Percentiles rank a stretch among this genome's conserved stretches.
Conservation (phyloP, 2,888 invertebrate genomes). For the Erynnis tages region DNA sequence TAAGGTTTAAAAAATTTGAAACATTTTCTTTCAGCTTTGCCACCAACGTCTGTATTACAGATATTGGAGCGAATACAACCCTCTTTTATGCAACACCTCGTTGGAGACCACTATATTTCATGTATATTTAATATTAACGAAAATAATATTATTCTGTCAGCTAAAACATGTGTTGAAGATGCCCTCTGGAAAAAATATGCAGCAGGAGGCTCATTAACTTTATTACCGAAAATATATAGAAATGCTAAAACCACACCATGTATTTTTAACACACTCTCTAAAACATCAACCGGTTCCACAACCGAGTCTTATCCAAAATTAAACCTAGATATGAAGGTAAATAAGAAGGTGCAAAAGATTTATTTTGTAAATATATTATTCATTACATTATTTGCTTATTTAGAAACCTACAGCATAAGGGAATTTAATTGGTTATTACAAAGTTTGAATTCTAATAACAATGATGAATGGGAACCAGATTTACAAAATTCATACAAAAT, state of each 20-base stretch:
- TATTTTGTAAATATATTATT: slow-evolving; percentile 47
- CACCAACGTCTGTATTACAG: slow-evolving; percentile 50
- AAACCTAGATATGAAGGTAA: slow-evolving; percentile 21
- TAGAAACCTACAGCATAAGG: slow-evolving; percentile 59
- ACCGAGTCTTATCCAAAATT: slow-evolving; percentile 47
- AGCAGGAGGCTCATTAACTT: slow-evolving; percentile 36
- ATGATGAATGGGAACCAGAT: slow-evolving; percentile 27
- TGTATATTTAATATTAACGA: slow-evolving; percentile 46
- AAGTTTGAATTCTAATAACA: slow-evolving; percentile 46
- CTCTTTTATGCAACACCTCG: slow-evolving; percentile 54
- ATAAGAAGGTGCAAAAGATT: background rate
- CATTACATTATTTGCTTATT: slow-evolving; percentile 57
- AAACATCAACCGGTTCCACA: slow-evolving; percentile 31
- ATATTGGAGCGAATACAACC: slow-evolving; percentile 63
- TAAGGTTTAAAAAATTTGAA: too few species aligned
- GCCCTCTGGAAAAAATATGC: slow-evolving; percentile 47
- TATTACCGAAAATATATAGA: slow-evolving; percentile 30
- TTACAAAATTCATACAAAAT: too few species aligned
- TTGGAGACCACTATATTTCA: slow-evolving; percentile 51
- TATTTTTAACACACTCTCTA: slow-evolving; percentile 30
- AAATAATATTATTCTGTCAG: slow-evolving; percentile 47
- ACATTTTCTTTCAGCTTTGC: slow-evolving; percentile 55
- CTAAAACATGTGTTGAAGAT: slow-evolving; percentile 51
- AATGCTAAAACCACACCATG: slow-evolving; percentile 38
- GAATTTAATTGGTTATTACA: slow-evolving; percentile 55